A percentile compares a stretch with the other conserved stretches of the same genome.
Evolutionary conservation across 2,797 vertebrate genomes (phyloP).

Genomic region (Artibeus lituratus): DNA sequence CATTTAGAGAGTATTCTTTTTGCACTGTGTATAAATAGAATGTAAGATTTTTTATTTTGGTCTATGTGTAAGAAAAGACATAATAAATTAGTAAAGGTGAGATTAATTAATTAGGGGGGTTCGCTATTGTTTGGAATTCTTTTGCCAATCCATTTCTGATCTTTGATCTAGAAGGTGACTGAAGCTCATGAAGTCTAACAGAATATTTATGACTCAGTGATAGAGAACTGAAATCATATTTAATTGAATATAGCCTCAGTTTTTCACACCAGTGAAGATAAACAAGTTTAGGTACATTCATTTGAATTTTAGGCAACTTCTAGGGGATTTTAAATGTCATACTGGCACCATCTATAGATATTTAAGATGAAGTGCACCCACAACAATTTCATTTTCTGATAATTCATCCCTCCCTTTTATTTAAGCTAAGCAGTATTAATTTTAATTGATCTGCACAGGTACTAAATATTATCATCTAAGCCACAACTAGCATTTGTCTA

Average conservation of each 20-base stretch:
- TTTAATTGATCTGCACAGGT: not conserved
- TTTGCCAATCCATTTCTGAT: not conserved
- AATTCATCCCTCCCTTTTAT: not conserved
- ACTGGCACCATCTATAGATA: slow-evolving; percentile 66
- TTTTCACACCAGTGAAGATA: slow-evolving; percentile 14
- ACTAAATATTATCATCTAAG: not conserved
- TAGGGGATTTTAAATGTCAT: slow-evolving; percentile 39
- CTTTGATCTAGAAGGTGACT: not conserved
- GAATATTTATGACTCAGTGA: not conserved
- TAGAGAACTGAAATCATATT: not conserved
- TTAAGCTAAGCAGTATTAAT: not conserved
- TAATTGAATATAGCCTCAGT: not conserved
- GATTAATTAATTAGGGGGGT: not conserved
- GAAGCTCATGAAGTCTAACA: not conserved
- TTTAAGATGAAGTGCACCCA: slow-evolving; percentile 21
- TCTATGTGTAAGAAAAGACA: not conserved
- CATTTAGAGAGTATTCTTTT: not conserved
- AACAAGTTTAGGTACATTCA: not conserved
- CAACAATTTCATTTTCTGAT: not conserved
- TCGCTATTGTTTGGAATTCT: not conserved
- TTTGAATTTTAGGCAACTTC: not conserved
- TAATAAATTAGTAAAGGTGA: not conserved
- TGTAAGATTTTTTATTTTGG: not conserved
- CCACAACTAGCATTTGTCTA: not conserved
- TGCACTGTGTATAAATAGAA: not conserved